Conservation (phyloP, 1,140 invertebrate genomes). For the Lerema accius region DNA sequence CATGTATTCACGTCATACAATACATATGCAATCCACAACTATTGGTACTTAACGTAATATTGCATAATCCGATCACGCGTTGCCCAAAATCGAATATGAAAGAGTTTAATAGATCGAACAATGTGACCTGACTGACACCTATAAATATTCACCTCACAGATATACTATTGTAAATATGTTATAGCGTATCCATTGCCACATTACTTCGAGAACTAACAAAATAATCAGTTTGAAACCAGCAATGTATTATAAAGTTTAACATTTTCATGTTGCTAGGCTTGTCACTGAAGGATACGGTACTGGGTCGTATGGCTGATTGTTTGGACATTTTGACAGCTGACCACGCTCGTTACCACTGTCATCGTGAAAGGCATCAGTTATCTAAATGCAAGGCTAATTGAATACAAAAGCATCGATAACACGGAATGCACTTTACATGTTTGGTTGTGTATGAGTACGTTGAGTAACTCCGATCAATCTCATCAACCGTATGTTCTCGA, state of each 20-base stretch:
- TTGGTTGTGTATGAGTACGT: constrained; percentile 51
- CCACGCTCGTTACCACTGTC: constrained; percentile 79
- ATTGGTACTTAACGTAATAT: constrained; percentile 54
- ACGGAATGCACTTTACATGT: constrained; percentile 70
- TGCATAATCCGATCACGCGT: constrained; percentile 71
- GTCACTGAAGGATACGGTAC: constrained; percentile 34
- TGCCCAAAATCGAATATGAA: constrained; percentile 72
- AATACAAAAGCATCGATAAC: constrained; percentile 80
- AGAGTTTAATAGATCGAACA: constrained; percentile 79
- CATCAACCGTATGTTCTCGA: not conserved
- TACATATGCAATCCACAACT: constrained; percentile 43
- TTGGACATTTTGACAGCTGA: constrained; percentile 82
- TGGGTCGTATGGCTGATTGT: constrained; percentile 65
- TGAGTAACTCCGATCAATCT: constrained; percentile 22
- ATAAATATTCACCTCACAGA: constrained; percentile 19
- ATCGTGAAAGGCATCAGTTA: constrained; percentile 78
- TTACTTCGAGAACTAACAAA: not conserved
- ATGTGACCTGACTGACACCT: constrained; percentile 61
- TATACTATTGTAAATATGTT: constrained; percentile 17
- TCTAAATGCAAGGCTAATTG: constrained; percentile 81
- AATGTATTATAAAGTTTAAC: constrained; percentile 32
- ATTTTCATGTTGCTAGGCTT: not conserved
- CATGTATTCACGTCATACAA: constrained; percentile 56
- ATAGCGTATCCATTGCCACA: constrained; percentile 34
- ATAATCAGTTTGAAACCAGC: not conserved